Evolutionary conservation across 2,797 vertebrate genomes (phyloP), one percentile per base, ranked within the genome.

Genomic region (Centroberyx gerrardi): DNA sequence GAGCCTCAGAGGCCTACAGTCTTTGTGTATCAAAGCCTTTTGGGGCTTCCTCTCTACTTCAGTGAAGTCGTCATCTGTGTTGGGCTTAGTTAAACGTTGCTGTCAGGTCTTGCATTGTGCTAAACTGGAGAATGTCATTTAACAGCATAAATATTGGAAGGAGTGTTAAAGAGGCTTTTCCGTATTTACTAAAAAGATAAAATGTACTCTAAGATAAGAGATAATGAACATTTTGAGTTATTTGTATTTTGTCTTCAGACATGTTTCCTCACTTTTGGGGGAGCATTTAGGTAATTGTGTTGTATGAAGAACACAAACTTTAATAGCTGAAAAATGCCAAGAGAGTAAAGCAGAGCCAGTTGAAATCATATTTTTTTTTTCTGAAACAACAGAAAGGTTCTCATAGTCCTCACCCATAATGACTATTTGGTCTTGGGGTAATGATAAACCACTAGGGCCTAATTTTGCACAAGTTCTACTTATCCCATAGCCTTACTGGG

Each of bases 401-500:
- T 73, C 66, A 81, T 62, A 79, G 65, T 82, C 73, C 55, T 86
- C 64, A 83, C 52, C 81, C 68, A 62, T 78, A 53, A 64, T 80
- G 27, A 64, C 44, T 83, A 73, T 91, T 91, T 90, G 75, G 77
- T 62, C 68, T 83, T 59, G 58, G 53, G 88, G 64, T 93, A 92
- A 92, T 90, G 74, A 93, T 91, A 90, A 92, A 90, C 89, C 64
- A 63, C 72, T 58, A 76, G 59, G 62, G 61, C 77, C 83, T 83
- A 81, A 89, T 85, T 87, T 82, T 86, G 75, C 77, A 83, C 77
- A 73, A 84, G 65, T 59, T 75, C 67, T 74, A 83, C 83, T 81
- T 78, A 79, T 82, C 67, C 72, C 67, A 68, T 56, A 69, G 59
- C 78, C 87, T 81, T 44, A 77, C 63, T 76, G 72, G 73, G 72